Evolutionary conservation across 2,797 vertebrate genomes (phyloP).

Genomic region (Falco novaeseelandiae): DNA sequence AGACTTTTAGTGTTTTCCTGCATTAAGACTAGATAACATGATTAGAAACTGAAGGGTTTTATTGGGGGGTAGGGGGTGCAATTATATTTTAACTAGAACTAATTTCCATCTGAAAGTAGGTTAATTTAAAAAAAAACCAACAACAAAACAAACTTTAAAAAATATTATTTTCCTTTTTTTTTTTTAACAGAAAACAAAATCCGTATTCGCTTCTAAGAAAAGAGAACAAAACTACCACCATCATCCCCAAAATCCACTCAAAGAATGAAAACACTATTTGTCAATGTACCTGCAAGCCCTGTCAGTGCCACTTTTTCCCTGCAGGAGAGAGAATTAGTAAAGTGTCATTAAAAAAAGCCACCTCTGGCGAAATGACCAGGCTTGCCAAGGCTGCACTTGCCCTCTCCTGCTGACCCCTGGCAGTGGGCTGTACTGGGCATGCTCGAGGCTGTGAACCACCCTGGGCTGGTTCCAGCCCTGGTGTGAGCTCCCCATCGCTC

Average conservation of each 20-base stretch:
- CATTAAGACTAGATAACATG: background rate
- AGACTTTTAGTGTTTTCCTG: background rate
- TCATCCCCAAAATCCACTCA: background rate
- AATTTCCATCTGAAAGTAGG: background rate
- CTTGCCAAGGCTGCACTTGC: rapidly evolving
- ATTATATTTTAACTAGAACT: background rate
- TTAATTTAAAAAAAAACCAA: too few species aligned
- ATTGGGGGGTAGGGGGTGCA: background rate
- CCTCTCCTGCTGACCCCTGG: rapidly evolving
- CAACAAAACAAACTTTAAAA: too few species aligned
- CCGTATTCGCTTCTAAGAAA: background rate
- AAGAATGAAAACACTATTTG: background rate
- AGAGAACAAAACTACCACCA: background rate
- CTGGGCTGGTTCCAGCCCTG: background rate
- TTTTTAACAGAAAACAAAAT: background rate
- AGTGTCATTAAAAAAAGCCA: background rate
- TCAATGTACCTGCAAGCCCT: background rate
- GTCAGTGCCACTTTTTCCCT: background rate
- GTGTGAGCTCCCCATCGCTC: rapidly evolving
- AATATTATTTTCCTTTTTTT: background rate
- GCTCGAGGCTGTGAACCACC: rapidly evolving
- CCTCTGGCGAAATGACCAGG: too few species aligned
- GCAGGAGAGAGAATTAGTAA: background rate
- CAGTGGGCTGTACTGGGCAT: too few species aligned
- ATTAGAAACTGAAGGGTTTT: background rate